Evolutionary conservation across 2,888 invertebrate genomes (phyloP).

Genomic region (Lithodes maja): DNA sequence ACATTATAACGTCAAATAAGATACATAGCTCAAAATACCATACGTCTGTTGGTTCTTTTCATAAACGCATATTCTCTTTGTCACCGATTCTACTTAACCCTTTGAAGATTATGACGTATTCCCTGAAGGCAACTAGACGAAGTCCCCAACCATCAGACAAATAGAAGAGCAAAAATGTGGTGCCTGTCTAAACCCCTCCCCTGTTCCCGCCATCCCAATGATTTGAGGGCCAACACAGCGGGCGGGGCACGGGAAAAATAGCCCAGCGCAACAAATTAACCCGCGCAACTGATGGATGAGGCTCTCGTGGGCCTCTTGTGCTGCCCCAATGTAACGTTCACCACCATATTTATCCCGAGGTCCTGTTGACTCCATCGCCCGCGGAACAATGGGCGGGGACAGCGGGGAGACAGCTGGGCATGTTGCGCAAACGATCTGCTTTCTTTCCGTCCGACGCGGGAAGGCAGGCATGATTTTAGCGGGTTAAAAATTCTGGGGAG

Average conservation of each 20-base stretch:
- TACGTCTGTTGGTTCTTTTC: too few relatives aligned
- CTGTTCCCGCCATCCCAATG: not conserved
- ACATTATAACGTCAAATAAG: too few relatives aligned
- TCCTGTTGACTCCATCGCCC: constrained; percentile 34
- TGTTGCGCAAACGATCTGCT: constrained; percentile 35
- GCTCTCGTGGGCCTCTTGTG: constrained; percentile 47
- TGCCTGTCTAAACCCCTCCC: too few relatives aligned
- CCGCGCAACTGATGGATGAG: constrained; percentile 42
- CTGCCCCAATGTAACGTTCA: constrained; percentile 42
- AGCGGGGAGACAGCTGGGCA: constrained; percentile 28
- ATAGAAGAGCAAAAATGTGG: too few relatives aligned
- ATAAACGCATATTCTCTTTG: too few relatives aligned
- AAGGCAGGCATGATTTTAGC: too few relatives aligned
- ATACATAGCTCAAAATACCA: too few relatives aligned
- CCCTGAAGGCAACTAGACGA: too few relatives aligned
- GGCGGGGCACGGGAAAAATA: constrained; percentile 30
- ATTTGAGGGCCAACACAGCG: constrained; percentile 44
- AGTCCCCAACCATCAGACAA: too few relatives aligned
- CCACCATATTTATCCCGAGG: constrained; percentile 40
- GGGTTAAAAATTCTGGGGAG: not conserved
- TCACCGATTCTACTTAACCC: too few relatives aligned
- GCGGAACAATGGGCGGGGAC: constrained; percentile 25
- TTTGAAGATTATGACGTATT: too few relatives aligned
- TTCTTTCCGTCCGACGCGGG: too few relatives aligned
- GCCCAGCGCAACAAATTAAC: constrained; percentile 36